Evolutionary conservation across 2,888 invertebrate genomes (phyloP).

Genomic region (Adelphocoris suturalis): DNA sequence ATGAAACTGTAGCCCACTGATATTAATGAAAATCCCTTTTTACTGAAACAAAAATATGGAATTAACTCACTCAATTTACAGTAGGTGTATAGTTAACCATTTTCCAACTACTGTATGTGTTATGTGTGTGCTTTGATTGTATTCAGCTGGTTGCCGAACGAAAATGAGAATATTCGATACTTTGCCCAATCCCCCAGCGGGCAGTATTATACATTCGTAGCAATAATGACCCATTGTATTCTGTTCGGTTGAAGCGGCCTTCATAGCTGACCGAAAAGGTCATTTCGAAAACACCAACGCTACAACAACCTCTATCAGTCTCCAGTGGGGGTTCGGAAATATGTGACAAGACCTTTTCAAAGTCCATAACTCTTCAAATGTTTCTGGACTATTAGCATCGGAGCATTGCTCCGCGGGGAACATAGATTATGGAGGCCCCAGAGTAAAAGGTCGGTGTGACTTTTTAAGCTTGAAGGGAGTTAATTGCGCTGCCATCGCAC

Average conservation of each 20-base stretch:
- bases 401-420: slow-evolving; percentile 53
- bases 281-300: background rate
- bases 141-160: too few species aligned
- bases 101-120: too few species aligned
- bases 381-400: slow-evolving; percentile 62
- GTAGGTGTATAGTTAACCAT: too few species aligned
- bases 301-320: slow-evolving; percentile 36
- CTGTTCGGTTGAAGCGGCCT: background rate
- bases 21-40: too few species aligned
- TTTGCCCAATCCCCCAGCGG: background rate
- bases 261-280: slow-evolving; percentile 15
- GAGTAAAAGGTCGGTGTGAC: slow-evolving; percentile 65
- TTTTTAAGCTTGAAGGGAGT: slow-evolving; percentile 65
- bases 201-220: slow-evolving; percentile 1
- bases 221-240: slow-evolving; percentile 32
- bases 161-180: too few species aligned
- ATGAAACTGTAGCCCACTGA: too few species aligned
- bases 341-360: slow-evolving; percentile 64
- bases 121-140: too few species aligned
- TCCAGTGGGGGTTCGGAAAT: slow-evolving; percentile 30
- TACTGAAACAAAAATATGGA: too few species aligned
- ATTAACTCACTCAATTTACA: too few species aligned
- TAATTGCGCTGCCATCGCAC: slow-evolving; percentile 66
- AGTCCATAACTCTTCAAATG: slow-evolving; percentile 61
- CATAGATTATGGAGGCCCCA: slow-evolving; percentile 52